Evolutionary conservation across 1,140 invertebrate genomes (phyloP).

Genomic region (Calosoma granatense): DNA sequence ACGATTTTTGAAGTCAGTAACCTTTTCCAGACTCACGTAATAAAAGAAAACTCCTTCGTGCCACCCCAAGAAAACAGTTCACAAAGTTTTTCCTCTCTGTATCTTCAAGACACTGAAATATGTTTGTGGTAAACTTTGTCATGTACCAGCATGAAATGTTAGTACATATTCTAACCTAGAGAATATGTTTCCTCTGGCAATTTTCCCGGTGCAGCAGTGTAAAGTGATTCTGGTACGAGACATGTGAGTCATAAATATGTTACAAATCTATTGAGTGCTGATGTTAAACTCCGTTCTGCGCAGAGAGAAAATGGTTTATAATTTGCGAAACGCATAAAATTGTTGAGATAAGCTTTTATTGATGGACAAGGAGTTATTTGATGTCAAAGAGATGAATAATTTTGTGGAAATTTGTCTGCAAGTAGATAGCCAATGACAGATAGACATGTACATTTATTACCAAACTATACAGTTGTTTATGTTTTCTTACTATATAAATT

Average conservation of each 20-base stretch:
- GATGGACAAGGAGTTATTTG: too few relatives aligned
- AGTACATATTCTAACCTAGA: too few relatives aligned
- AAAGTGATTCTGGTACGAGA: background rate
- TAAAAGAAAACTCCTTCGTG: constrained; percentile 14
- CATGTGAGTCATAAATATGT: background rate
- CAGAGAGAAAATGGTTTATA: background rate
- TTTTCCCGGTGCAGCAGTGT: background rate
- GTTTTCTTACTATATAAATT: too few relatives aligned
- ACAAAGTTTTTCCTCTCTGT: background rate
- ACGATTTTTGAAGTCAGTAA: constrained; percentile 17
- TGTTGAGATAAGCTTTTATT: background rate
- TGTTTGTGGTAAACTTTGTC: constrained; percentile 1
- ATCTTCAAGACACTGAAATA: constrained; percentile 4
- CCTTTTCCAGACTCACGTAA: constrained; percentile 9
- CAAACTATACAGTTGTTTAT: too few relatives aligned
- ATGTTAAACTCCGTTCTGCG: background rate
- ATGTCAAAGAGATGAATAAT: too few relatives aligned
- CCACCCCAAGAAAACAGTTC: constrained; percentile 10
- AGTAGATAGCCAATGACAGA: too few relatives aligned
- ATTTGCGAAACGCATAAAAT: background rate
- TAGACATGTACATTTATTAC: too few relatives aligned
- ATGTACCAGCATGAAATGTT: constrained; percentile 1
- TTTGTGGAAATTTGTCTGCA: too few relatives aligned
- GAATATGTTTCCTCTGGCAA: background rate
- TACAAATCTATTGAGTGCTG: background rate